phyloP scores from a whole-genome alignment of 2,113 vertebrate genomes.

The Apteryx mantelli region DNA sequence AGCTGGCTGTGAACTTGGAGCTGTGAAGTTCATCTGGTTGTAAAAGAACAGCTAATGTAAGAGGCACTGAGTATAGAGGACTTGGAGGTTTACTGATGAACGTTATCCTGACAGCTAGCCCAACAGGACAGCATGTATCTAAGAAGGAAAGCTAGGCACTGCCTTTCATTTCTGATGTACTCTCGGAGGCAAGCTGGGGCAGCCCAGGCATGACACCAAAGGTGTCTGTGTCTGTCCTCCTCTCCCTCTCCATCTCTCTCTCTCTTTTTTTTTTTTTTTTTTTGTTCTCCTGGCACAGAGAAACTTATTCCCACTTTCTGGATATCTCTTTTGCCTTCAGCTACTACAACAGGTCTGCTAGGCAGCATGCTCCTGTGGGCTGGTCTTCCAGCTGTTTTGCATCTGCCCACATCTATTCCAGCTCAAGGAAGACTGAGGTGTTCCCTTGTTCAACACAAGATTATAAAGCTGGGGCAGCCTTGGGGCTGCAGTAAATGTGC shows the following conservation, averaged over 20 bases:
- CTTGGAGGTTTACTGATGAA: background rate
- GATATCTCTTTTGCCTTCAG: background rate
- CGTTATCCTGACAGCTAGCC: background rate
- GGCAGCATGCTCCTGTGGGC: background rate
- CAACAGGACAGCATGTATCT: too few relatives aligned
- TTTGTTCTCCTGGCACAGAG: too few relatives aligned
- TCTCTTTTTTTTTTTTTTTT: too few relatives aligned
- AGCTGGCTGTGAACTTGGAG: background rate
- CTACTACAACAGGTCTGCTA: background rate
- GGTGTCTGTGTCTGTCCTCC: too few relatives aligned
- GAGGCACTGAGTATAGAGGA: background rate
- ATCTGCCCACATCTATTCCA: background rate
- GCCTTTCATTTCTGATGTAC: background rate
- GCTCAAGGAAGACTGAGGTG: background rate
- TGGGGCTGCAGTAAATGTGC: background rate
- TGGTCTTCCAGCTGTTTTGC: background rate
- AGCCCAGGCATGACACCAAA: too few relatives aligned
- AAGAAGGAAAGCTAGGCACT: background rate
- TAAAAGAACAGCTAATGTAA: background rate
- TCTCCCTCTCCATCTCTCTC: too few relatives aligned
- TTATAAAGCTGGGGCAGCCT: background rate
- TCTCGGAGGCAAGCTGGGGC: too few relatives aligned
- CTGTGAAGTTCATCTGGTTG: background rate
- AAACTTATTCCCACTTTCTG: background rate
- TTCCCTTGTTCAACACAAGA: background rate